phyloP scores from a whole-genome alignment of 2,888 invertebrate species.

The Lamellibrachia columna region DNA sequence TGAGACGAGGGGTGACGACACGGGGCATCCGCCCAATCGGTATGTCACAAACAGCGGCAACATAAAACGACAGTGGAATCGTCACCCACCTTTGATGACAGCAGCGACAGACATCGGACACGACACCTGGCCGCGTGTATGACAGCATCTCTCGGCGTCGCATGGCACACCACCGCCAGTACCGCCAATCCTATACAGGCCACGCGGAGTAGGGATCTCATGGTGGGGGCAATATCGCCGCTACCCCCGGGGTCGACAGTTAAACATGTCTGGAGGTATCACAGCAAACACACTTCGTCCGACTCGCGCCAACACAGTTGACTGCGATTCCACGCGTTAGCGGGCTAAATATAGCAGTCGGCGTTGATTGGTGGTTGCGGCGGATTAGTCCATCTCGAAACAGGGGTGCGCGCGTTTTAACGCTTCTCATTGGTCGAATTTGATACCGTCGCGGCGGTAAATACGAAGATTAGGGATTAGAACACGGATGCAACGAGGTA shows the following conservation, averaged over 20 bases:
- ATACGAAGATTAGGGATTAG: background rate
- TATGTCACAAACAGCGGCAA: background rate
- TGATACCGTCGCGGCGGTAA: background rate
- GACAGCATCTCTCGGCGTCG: background rate
- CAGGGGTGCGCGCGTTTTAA: background rate
- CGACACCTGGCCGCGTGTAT: slow-evolving; percentile 6
- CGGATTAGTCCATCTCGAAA: slow-evolving; percentile 11
- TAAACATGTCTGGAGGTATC: slow-evolving; percentile 16
- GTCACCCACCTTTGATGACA: slow-evolving; percentile 4
- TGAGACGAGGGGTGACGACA: background rate
- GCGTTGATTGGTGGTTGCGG: background rate
- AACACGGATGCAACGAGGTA: background rate
- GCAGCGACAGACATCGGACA: slow-evolving; percentile 6
- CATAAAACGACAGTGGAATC: background rate
- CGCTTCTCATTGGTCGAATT: slow-evolving; percentile 10
- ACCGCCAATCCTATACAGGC: background rate
- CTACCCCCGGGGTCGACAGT: slow-evolving; percentile 10
- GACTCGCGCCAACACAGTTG: background rate
- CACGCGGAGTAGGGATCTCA: background rate
- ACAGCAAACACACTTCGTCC: background rate
- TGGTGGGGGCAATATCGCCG: slow-evolving; percentile 1
- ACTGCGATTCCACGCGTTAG: background rate
- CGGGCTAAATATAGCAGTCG: background rate
- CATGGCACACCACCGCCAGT: background rate
- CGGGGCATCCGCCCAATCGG: slow-evolving; percentile 4